Conservation (phyloP, 92 coral and sea anemone genomes). For the Palythoa grandis region DNA sequence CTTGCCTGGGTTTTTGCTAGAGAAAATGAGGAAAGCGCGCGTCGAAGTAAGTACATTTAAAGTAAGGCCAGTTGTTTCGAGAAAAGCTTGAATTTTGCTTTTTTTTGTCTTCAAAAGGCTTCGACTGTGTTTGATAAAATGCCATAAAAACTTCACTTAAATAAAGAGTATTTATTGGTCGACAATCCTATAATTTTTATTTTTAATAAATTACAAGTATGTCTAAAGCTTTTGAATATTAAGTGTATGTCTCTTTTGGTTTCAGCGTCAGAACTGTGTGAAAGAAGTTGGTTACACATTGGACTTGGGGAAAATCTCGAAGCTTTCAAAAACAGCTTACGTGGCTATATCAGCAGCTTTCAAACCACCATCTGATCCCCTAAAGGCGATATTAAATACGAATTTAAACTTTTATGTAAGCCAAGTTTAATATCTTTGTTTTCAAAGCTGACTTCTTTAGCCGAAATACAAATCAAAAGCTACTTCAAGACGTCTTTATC, state of each 20-base stretch:
- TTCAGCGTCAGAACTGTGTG: neutral
- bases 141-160: neutral
- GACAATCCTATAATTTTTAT: neutral
- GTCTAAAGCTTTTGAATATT: neutral
- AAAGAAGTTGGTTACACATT: neutral
- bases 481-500: no score
- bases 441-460: no score
- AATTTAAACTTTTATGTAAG: neutral
- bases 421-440: no score
- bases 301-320: slow-evolving; percentile 32
- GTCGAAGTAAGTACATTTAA: neutral
- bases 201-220: neutral
- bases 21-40: neutral
- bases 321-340: slow-evolving; percentile 38
- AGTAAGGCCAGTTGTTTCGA: neutral
- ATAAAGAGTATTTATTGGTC: neutral
- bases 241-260: slow-evolving; percentile 1
- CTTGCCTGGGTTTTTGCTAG: neutral
- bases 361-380: slow-evolving; percentile 48
- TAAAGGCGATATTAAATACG: slow-evolving; percentile 14
- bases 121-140: neutral
- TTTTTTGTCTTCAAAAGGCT: neutral
- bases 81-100: slow-evolving; percentile 1
- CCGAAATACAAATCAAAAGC: no score
- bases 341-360: slow-evolving; percentile 19